These are phyloP conservation scores for Clistopyga incitator DNA, from an alignment of 2,888 invertebrate genomes.

Conservation along the genomic window DNA sequence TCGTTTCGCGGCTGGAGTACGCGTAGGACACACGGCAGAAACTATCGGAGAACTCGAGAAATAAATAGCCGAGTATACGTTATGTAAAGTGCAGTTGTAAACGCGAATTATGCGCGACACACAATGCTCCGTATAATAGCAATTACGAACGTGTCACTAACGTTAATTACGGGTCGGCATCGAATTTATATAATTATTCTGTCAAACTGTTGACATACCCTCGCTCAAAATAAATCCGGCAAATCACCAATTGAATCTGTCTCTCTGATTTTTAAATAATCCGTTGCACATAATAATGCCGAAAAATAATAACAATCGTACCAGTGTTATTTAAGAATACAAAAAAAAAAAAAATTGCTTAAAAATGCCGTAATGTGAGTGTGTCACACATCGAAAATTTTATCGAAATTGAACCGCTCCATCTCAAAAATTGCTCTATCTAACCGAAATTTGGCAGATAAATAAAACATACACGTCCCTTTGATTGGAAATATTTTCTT, in stretches of 20 bases:
- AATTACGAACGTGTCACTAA: slow-evolving; percentile 5
- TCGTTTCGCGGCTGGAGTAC: slow-evolving; percentile 42
- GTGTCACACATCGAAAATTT: too few relatives aligned
- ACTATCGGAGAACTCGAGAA: slow-evolving; percentile 38
- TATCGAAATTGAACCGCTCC: too few relatives aligned
- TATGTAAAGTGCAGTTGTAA: slow-evolving; percentile 18
- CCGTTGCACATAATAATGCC: too few relatives aligned
- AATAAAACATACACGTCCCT: too few relatives aligned
- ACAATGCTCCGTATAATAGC: neutral
- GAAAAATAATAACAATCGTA: too few relatives aligned
- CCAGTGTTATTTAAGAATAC: too few relatives aligned
- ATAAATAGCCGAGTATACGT: slow-evolving; percentile 6
- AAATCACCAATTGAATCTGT: neutral
- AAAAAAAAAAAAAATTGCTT: too few relatives aligned
- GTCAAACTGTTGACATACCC: neutral
- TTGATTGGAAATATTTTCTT: too few relatives aligned
- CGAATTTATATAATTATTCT: slow-evolving; percentile 8
- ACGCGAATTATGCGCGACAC: neutral
- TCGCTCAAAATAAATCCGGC: neutral
- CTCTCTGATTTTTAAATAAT: too few relatives aligned
- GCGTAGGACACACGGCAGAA: slow-evolving; percentile 38
- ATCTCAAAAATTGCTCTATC: too few relatives aligned
- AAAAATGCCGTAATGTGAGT: too few relatives aligned
- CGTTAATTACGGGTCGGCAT: slow-evolving; percentile 18
- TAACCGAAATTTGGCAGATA: too few relatives aligned